Conservation (phyloP, 1,140 invertebrate genomes). For the Scaptodrosophila lebanonensis region DNA sequence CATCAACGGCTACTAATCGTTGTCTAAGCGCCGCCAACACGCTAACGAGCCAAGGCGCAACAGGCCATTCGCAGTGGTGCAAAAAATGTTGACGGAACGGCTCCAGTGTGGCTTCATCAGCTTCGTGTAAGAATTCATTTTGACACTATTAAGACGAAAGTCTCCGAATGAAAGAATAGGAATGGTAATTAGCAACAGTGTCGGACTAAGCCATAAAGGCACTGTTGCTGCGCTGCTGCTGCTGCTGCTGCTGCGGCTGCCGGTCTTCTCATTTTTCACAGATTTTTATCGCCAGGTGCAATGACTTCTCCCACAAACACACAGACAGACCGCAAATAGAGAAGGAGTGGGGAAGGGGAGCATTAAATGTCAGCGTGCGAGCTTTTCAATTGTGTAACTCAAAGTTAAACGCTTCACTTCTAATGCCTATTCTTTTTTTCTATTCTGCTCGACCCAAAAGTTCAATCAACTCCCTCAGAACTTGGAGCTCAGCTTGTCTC, state of each 20-base stretch:
- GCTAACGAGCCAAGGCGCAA: conserved; percentile 40
- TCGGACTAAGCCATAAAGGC: neutral
- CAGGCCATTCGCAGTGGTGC: conserved; percentile 11
- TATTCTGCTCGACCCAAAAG: conserved; percentile 17
- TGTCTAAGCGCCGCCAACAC: conserved; percentile 29
- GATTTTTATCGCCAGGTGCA: conserved; percentile 64
- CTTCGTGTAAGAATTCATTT: conserved; percentile 68
- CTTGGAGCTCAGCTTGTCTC: too few species aligned
- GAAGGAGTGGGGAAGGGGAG: too few species aligned
- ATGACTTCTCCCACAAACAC: conserved; percentile 52
- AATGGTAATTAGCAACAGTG: conserved; percentile 60
- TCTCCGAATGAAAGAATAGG: conserved; percentile 40
- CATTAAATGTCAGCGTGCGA: neutral
- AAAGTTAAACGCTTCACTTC: conserved; percentile 30
- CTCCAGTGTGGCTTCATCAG: neutral
- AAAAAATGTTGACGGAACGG: conserved; percentile 5
- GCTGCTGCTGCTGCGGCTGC: neutral
- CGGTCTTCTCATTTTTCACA: conserved; percentile 16
- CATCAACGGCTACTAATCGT: conserved; percentile 34
- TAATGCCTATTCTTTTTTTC: conserved; percentile 19
- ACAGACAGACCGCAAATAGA: neutral
- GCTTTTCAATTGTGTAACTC: conserved; percentile 71
- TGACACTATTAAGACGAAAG: conserved; percentile 60
- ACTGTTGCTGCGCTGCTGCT: neutral
- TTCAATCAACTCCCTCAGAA: conserved; percentile 64